phyloP scores from a whole-genome alignment of 2,888 invertebrate genomes.

The Scrobipalpa costella region DNA sequence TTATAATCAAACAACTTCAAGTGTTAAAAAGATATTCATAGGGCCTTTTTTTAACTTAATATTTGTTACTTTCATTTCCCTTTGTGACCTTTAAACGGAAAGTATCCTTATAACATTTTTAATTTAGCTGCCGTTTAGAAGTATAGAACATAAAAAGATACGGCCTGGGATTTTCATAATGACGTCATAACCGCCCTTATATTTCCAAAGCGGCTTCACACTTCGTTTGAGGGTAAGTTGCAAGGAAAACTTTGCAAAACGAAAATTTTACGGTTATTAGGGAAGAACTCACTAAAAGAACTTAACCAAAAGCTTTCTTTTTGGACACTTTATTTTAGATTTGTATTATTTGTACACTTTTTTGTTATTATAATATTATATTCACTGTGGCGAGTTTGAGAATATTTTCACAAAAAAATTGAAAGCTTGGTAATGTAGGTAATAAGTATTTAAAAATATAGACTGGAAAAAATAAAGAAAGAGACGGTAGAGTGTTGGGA shows the following conservation, averaged over 20 bases:
- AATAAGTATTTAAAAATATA: too few relatives aligned
- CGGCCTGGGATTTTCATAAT: constrained; percentile 12
- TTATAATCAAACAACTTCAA: too few relatives aligned
- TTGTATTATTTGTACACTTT: too few relatives aligned
- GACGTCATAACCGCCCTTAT: constrained; percentile 4
- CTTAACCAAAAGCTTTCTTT: too few relatives aligned
- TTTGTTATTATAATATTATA: too few relatives aligned
- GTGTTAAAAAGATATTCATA: neutral
- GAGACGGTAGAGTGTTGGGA: too few relatives aligned
- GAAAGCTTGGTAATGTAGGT: too few relatives aligned
- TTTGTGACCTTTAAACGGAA: neutral
- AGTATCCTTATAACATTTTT: constrained; percentile 3
- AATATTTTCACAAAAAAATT: too few relatives aligned
- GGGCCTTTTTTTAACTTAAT: neutral
- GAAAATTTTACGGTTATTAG: neutral
- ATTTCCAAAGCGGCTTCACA: constrained; percentile 13
- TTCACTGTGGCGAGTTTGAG: too few relatives aligned
- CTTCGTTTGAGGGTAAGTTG: constrained; percentile 7
- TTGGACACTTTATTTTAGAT: too few relatives aligned
- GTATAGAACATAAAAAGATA: constrained; percentile 13
- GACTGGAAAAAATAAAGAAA: too few relatives aligned
- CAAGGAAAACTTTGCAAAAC: neutral
- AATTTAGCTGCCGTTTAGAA: constrained; percentile 10
- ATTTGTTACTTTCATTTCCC: neutral
- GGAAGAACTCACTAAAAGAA: neutral